These are phyloP conservation scores for Sardina pilchardus DNA, from an alignment of 2,113 vertebrate genomes.

Conservation along the genomic window DNA sequence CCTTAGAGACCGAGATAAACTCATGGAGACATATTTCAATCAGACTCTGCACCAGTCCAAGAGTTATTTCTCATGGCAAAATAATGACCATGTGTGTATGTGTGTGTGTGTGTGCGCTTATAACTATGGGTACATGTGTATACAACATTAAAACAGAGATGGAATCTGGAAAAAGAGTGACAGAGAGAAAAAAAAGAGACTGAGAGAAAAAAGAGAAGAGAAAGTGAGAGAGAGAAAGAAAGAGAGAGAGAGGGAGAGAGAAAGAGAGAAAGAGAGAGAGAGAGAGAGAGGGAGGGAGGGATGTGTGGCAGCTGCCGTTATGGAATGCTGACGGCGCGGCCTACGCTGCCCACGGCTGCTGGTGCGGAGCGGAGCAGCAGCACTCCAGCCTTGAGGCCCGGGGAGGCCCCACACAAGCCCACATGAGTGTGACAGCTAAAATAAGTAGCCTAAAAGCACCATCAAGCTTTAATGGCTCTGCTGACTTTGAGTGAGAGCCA, in stretches of 20 bases:
- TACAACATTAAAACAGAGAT: background rate
- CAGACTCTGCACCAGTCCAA: background rate
- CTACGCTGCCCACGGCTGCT: conserved; percentile 39
- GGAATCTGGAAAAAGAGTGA: background rate
- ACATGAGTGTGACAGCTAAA: conserved; percentile 30
- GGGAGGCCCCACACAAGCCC: background rate
- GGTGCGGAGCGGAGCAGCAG: conserved; percentile 21
- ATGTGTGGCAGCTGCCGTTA: conserved; percentile 26
- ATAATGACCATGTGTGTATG: conserved; percentile 24
- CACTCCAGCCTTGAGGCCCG: conserved; percentile 41
- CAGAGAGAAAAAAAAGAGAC: background rate
- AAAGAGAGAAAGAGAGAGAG: background rate
- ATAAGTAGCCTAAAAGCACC: conserved; percentile 5
- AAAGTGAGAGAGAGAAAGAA: background rate
- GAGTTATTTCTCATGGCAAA: conserved; percentile 25
- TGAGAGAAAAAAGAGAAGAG: background rate
- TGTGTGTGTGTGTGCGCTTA: conserved; percentile 28
- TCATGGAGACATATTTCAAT: conserved; percentile 18
- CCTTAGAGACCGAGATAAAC: background rate
- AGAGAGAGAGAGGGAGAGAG: background rate
- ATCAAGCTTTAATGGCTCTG: background rate
- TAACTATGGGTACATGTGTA: background rate
- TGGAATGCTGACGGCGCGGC: conserved; percentile 47
- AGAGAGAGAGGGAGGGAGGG: background rate
- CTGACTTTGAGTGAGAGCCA: background rate